Base-by-base conservation (phyloP, 1,140 invertebrate genomes). In the Drosophila suzukii region DNA sequence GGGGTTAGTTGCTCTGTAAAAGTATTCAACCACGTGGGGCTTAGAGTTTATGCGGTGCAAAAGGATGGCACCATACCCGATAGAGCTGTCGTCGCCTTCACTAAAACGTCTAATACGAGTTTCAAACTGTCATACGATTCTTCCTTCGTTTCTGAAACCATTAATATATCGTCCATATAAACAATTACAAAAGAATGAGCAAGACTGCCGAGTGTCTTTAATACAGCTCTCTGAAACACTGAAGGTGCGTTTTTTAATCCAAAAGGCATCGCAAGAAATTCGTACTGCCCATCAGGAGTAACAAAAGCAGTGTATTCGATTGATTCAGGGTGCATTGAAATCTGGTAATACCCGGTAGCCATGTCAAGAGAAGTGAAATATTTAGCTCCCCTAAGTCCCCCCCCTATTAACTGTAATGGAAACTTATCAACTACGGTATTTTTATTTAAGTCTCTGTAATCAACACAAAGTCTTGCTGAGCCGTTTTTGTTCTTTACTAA, bases 161-260 rank as follows among this genome's bases (percentile, higher is more conserved):
- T 10, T 8, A 47, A 17, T 32, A 34, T 32, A 51, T 34, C 44
- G 20, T 32, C n/a, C 27, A 51, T 39, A 24, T 39, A 56, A 13
- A 43, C 38, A 1, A 43, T 56, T 43, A 43, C 24, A 30, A 43
- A 43, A 6, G n/a, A 43, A 57, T 30, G 10, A 27, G 54, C 36
- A 27, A 41, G 20, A 7, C 20, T 27, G 6, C 36, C 36, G 7
- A 56, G 36, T 27, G 34, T 6, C 0, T 56, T 56, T 6, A n/a
- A n/a, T n/a, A n/a, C n/a, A n/a, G n/a, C n/a, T n/a, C n/a, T n/a
- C n/a, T n/a, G n/a, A n/a, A n/a, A n/a, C n/a, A n/a, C n/a, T n/a
- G n/a, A n/a, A n/a, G n/a, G n/a, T n/a, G n/a, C n/a, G n/a, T n/a
- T n/a, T n/a, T n/a, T n/a, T 13, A 38, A 13, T 3, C 17, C 8